Base-by-base conservation (phyloP, 2,888 invertebrate genomes). In the Folsomia manolachei region DNA sequence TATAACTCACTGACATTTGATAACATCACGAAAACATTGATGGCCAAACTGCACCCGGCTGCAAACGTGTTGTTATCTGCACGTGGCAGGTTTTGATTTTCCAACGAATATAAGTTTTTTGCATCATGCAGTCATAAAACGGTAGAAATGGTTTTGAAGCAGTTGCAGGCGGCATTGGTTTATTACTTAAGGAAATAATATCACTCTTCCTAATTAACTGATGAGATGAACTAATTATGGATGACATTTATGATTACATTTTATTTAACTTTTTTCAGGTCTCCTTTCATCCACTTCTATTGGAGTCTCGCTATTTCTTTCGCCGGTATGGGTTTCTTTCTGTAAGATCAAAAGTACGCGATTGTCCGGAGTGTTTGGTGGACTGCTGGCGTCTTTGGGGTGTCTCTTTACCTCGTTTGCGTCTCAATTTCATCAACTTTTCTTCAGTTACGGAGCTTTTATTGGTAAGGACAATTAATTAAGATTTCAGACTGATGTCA, bases 371-470 rank as follows among this genome's bases (percentile, higher is more conserved):
- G 93, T 94, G 66, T 90, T 94, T 82, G 94, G 94, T 66, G 94
- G 94, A 4, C 87, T 94, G 76, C 89, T 94, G 65, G 91, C 92
- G 26, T 92, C 93, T 1, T 87, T 94, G 21, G 94, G 93, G 65
- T 93, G 92, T 82, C 89, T 94, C 77, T 94, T 94, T 86, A 92
- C 94, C 4, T 93, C 93, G 73, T 94, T 94, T 84, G 93, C 94
- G 71, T 90, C 91, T 73, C 91, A 93, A 85, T 91, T 92, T 83
- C 93, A 94, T 85, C 94, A 94, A 84, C 87, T 94, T 74, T 93
- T 93, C 87, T 91, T 94, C 88, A 93, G 93, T 85, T 93, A 91
- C 82, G 88, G 88, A 71, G 84, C 86, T 63, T 86, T 88, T 60
- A 83, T 88, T 72, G 88, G 88, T 86, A 79, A 83, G 83, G 11